phyloP scores from a whole-genome alignment of 2,113 vertebrate species.

The Leuciscus idus region DNA sequence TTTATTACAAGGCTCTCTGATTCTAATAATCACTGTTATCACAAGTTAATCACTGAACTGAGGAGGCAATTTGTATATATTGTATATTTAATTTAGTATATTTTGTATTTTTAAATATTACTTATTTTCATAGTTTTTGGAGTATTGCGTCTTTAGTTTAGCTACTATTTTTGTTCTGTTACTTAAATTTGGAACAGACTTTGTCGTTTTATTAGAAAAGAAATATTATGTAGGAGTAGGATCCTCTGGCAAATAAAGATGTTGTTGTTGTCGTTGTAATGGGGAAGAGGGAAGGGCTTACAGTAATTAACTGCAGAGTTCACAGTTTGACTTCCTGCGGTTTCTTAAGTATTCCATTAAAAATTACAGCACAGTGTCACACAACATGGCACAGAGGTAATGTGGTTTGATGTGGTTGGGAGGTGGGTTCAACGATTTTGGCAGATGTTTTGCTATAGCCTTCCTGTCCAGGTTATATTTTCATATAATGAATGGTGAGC shows the following conservation, averaged over 20 bases:
- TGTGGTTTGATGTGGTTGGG: slow-evolving; percentile 53
- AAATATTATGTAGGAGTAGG: not conserved
- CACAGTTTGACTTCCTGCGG: slow-evolving; percentile 63
- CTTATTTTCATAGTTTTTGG: not conserved
- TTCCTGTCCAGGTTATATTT: slow-evolving; percentile 21
- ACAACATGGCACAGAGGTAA: slow-evolving; percentile 57
- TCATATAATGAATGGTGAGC: slow-evolving; percentile 19
- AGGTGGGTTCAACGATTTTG: slow-evolving; percentile 14
- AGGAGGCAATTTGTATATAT: not conserved
- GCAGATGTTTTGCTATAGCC: not conserved
- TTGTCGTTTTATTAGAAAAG: not conserved
- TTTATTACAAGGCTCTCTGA: not conserved
- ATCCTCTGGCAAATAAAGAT: slow-evolving; percentile 46
- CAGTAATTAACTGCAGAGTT: slow-evolving; percentile 65
- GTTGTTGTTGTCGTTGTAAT: slow-evolving; percentile 47
- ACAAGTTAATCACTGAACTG: not conserved
- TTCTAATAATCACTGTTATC: not conserved
- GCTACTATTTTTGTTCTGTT: not conserved
- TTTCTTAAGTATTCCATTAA: slow-evolving; percentile 65
- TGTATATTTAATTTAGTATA: not conserved
- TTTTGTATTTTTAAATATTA: slow-evolving; percentile 1
- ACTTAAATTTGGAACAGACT: not conserved
- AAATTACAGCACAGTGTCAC: slow-evolving; percentile 55
- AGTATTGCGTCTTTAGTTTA: not conserved
- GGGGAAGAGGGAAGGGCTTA: slow-evolving; percentile 52